These are phyloP conservation scores for Ostrea edulis DNA, from an alignment of 1,140 invertebrate genomes.

Conservation along the genomic window DNA sequence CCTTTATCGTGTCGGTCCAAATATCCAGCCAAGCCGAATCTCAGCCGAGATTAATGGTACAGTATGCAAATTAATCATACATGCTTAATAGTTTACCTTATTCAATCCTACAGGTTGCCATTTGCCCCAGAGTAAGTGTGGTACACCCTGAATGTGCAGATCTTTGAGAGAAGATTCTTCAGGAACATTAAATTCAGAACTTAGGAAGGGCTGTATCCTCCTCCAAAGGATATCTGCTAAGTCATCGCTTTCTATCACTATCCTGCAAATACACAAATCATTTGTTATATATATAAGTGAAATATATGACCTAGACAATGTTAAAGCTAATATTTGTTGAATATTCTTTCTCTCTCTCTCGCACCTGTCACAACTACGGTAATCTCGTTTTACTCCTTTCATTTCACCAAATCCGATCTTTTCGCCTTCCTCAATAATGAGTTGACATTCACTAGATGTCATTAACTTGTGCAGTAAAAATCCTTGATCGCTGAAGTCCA, in stretches of 20 bases:
- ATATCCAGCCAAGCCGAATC: too few species aligned
- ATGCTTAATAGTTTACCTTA: not conserved
- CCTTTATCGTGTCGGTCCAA: too few species aligned
- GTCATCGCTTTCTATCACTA: slow-evolving; percentile 55
- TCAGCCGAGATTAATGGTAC: too few species aligned
- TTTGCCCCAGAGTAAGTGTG: slow-evolving; percentile 59
- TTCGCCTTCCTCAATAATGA: slow-evolving; percentile 66
- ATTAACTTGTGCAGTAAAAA: slow-evolving; percentile 68
- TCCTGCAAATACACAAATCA: slow-evolving; percentile 51
- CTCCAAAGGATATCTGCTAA: slow-evolving; percentile 58
- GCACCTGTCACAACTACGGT: slow-evolving; percentile 68
- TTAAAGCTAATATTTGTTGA: too few species aligned
- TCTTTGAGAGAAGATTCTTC: slow-evolving; percentile 51
- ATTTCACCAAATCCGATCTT: slow-evolving; percentile 66
- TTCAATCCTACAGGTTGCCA: slow-evolving; percentile 62
- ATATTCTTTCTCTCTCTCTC: too few species aligned
- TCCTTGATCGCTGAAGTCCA: slow-evolving; percentile 71
- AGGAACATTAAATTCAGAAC: slow-evolving; percentile 51
- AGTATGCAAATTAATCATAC: too few species aligned
- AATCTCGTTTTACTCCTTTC: slow-evolving; percentile 58
- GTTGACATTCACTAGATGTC: slow-evolving; percentile 61
- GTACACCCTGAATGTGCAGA: slow-evolving; percentile 64
- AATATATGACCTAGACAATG: too few species aligned
- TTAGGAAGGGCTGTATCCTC: slow-evolving; percentile 58
- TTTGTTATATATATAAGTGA: too few species aligned